Evolutionary conservation across 2,888 invertebrate species (phyloP).

Genomic region (Dendrolimus houi): DNA sequence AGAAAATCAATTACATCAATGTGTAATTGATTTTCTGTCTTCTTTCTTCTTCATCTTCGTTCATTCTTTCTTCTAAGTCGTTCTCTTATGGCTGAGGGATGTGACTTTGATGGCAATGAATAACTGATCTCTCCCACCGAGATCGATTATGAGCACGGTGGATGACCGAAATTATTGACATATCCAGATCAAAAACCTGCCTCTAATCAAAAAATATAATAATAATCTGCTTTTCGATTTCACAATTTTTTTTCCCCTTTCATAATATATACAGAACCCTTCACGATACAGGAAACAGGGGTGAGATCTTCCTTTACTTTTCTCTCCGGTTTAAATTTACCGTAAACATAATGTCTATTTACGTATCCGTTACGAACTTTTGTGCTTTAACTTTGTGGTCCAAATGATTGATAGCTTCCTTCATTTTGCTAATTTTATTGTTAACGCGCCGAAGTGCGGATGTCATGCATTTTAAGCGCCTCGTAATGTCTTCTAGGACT

Average conservation of each 20-base stretch:
- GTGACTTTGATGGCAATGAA: no score
- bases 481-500: neutral
- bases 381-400: conserved; percentile 24
- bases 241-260: neutral
- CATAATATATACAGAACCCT: neutral
- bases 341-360: conserved; percentile 22
- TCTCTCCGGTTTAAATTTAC: conserved; percentile 13
- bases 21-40: no score
- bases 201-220: no score
- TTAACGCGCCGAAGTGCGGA: conserved; percentile 42
- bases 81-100: no score
- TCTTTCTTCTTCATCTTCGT: no score
- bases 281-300: neutral
- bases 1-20: no score
- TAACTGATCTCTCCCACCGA: no score
- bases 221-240: neutral
- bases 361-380: conserved; percentile 19
- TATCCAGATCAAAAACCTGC: no score
- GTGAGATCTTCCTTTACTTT: conserved; percentile 12
- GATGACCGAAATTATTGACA: no score
- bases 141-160: no score
- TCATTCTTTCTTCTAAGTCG: no score
- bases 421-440: conserved; percentile 52
- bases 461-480: conserved; percentile 45
- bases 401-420: conserved; percentile 45